Evolutionary conservation across 2,888 invertebrate genomes (phyloP), one percentile per base, ranked within the genome.

Genomic region (Caenorhabditis wallacei): DNA sequence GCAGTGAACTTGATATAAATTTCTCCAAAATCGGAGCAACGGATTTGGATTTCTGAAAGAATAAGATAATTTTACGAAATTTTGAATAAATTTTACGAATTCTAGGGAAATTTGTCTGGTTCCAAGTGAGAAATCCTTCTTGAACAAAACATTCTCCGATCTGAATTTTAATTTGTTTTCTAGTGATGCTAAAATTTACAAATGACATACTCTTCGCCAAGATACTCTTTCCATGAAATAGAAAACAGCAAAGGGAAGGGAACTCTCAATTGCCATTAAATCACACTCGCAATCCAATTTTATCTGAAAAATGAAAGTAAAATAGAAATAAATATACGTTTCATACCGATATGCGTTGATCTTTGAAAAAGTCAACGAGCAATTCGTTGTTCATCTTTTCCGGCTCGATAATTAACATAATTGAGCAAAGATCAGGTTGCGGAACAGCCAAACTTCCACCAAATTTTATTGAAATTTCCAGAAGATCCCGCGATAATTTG

Each of bases 131-230:
- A 71, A 82, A 82, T 16, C 68, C 82, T 10, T 68, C 66, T 37
- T 82, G 70, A n/a, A 82, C 82, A n/a, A 76, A 70, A 8, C 46
- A 71, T 10, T 82, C 61, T 16, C 76, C 71, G 11, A 82, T 57
- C 66, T 75, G 30, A 54, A 78, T n/a, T n/a, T n/a, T n/a, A n/a
- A n/a, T n/a, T n/a, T n/a, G n/a, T n/a, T n/a, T n/a, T n/a, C n/a
- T n/a, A n/a, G n/a, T n/a, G n/a, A n/a, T n/a, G n/a, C n/a, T n/a
- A n/a, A n/a, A n/a, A n/a, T n/a, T n/a, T n/a, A n/a, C n/a, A n/a
- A n/a, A n/a, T 20, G 1, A n/a, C 46, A 16, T 18, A 68, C 76
- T 37, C 63, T 20, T 18, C 64, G 56, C 82, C 82, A 82, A 43
- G 66, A 68, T 1, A 51, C 59, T 59, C 26, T 59, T 18, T 82